A percentile compares a stretch with the other conserved stretches of the same genome.
phyloP scores from a whole-genome alignment of 2,113 vertebrate species.

The Sphaerodactylus townsendi region DNA sequence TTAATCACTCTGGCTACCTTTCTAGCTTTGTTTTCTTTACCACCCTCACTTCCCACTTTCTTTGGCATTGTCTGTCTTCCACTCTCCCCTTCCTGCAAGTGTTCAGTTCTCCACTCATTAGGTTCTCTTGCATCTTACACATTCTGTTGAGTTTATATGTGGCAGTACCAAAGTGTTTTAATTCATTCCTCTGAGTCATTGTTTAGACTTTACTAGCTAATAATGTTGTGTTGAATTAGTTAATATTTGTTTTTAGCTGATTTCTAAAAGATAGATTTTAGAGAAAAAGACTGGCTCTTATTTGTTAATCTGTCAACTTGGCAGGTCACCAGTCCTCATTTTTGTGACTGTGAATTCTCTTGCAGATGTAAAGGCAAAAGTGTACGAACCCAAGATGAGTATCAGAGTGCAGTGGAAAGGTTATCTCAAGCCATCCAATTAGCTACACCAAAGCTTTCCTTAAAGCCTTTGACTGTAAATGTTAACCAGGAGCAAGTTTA shows the following conservation, averaged over 20 bases:
- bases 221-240: not conserved
- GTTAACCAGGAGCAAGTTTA: conserved; percentile 86
- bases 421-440: conserved; percentile 81
- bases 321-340: conserved; percentile 10
- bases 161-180: not conserved
- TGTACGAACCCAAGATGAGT: conserved; percentile 71
- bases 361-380: conserved; percentile 77
- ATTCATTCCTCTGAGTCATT: not conserved
- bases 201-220: not conserved
- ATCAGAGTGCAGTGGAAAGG: conserved; percentile 80
- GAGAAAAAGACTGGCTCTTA: not conserved
- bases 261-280: not conserved
- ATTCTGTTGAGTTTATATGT: not conserved
- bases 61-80: not conserved
- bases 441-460: conserved; percentile 85
- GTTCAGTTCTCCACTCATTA: not conserved
- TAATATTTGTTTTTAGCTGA: not conserved
- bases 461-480: conserved; percentile 83
- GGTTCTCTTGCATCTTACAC: not conserved
- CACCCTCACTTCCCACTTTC: not conserved
- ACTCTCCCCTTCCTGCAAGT: not conserved
- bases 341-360: conserved; percentile 53
- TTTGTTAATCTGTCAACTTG: not conserved
- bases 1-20: not conserved
- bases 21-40: not conserved